These are phyloP conservation scores for Sinotaia quadrata DNA, from an alignment of 2,888 invertebrate species.

Conservation along the genomic window DNA sequence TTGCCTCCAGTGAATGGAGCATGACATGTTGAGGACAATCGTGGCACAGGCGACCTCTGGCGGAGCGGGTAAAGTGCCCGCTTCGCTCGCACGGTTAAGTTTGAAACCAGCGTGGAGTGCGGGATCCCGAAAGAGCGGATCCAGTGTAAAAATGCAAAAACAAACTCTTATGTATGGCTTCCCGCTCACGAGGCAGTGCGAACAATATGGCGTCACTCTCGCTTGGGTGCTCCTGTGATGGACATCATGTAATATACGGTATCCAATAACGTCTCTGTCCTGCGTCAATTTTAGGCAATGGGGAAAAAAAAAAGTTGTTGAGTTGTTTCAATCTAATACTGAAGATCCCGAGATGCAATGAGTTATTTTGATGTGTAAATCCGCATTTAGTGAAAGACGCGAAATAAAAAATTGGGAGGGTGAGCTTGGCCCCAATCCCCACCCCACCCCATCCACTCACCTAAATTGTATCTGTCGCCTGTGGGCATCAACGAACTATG, in stretches of 20 bases:
- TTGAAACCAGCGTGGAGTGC: not conserved
- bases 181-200: not conserved
- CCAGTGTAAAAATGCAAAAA: slow-evolving; percentile 3
- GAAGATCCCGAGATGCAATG: no score
- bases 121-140: not conserved
- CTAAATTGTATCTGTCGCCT: no score
- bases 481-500: no score
- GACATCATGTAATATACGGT: not conserved
- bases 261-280: not conserved
- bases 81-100: not conserved
- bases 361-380: no score
- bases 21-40: not conserved
- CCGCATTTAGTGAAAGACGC: no score
- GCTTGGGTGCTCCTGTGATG: not conserved
- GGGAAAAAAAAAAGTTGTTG: not conserved
- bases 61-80: not conserved
- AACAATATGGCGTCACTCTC: not conserved
- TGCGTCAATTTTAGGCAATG: not conserved
- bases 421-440: not conserved
- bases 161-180: not conserved
- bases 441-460: no score
- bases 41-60: not conserved
- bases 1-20: not conserved
- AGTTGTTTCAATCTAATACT: not conserved
- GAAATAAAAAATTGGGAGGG: not conserved